Evolutionary conservation across 2,113 vertebrate genomes (phyloP), one percentile per base, ranked within the genome.

Genomic region (Lonchura striata): DNA sequence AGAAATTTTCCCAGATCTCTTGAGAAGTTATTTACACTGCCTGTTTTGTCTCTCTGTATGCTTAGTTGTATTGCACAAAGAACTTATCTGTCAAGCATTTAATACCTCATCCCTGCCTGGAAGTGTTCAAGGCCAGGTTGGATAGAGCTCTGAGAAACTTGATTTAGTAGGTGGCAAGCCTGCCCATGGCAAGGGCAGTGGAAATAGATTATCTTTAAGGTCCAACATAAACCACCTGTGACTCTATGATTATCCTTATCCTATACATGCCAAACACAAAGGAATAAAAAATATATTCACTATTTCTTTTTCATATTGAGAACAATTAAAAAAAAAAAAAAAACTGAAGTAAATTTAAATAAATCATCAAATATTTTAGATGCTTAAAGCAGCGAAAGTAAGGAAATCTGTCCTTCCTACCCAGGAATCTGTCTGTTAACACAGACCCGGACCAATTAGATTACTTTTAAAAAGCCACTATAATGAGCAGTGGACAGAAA

Each of bases 381-480:
- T 30, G 8, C 57, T 71, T 66, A 86, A 57, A 63, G 28, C 9
- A 68, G 13, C 24, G 80, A 89, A 92, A 50, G 3, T 20, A 78
- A 82, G 28, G 69, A 92, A 88, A 61, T 21, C 16, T 41, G 13
- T 17, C 18, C 17, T 86, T 63, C 5, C 5, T 76, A 28, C 8
- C 3, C 28, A 70, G 31, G 7, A 70, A 75, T 15, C 0, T 0
- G 2, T 61, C 52, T 78, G 24, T 6, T 11, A 85, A 44, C 17
- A 52, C 50, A 27, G 37, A 65, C 2, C 5, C 11, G 66, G 16
- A 66, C 19, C 6, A 88, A 76, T 31, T 28, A n/a, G 6, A 41
- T 71, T 44, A 61, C 8, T 35, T 1, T 23, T 31, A 59, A 46
- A 4, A 5, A 3, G 1, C 2, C 41, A 39, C 6, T 11, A 13